Conservation (phyloP, 2,888 invertebrate species). For the Steinernema hermaphroditum region DNA sequence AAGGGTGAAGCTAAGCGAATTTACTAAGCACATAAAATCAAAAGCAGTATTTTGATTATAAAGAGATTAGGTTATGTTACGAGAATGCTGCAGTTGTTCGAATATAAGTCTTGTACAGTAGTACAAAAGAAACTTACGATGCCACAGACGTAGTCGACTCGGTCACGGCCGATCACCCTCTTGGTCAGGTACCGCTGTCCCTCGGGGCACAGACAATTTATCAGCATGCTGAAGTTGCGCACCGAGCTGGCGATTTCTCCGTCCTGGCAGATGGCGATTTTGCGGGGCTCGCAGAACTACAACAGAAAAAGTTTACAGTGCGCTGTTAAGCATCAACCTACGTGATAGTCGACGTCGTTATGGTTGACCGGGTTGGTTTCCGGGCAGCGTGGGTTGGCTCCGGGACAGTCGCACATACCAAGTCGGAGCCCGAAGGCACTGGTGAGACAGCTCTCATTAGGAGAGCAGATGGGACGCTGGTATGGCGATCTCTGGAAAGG, state of each 20-base stretch:
- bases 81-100: too few relatives aligned
- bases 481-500: not conserved
- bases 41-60: too few relatives aligned
- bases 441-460: not conserved
- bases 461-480: conserved; percentile 1
- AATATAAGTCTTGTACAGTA: too few relatives aligned
- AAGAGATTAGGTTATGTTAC: too few relatives aligned
- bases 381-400: not conserved
- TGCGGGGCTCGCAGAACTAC: conserved; percentile 3
- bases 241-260: conserved; percentile 3
- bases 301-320: not conserved
- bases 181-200: not conserved
- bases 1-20: too few relatives aligned
- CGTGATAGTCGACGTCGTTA: not conserved
- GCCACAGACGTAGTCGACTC: not conserved
- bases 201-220: conserved; percentile 5
- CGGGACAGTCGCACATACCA: conserved; percentile 14
- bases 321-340: not conserved
- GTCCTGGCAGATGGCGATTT: not conserved
- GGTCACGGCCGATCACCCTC: not conserved
- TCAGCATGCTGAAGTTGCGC: not conserved
- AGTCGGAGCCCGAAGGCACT: not conserved
- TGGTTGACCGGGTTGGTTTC: not conserved
- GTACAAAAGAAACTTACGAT: conserved; percentile 6
- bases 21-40: too few relatives aligned